Evolutionary conservation across 1,140 invertebrate genomes (phyloP), one percentile per base, ranked within the genome.

Genomic region (Geopemphigus sp.): DNA sequence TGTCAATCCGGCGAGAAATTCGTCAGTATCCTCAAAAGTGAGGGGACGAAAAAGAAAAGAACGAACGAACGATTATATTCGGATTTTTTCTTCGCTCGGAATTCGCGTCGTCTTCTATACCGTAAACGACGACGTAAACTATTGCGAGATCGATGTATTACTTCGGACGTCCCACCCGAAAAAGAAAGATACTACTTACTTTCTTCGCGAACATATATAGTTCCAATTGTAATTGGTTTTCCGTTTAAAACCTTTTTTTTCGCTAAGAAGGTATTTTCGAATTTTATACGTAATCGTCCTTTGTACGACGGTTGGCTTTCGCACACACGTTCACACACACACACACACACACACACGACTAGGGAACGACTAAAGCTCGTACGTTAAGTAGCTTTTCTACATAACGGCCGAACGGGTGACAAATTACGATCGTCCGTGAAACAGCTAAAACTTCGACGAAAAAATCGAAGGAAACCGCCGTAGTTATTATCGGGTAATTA

Each of bases 71-170:
- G 63, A 45, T 22, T 66, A 66, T 66, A 64, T 61, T 66, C 8
- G 32, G 3, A 4, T 39, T 39, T 39, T 39, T 45, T 39, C 24
- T 45, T 22, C 39, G 39, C 32, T 22, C 5, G n/a, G 14, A 47
- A 22, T 32, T 45, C 12, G n/a, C 32, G 32, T 39, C 32, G 32
- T 39, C 39, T 45, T 4, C 11, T 39, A 17, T 47, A 39, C 63
- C 32, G 39, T 66, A 45, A 66, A 66, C 45, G 39, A 45, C 45
- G 63, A 66, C 63, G n/a, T 24, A 45, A 22, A 66, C 19, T 66
- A 66, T 66, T 66, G 63, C 15, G 14, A 45, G 32, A 66, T 66
- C 45, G 63, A 66, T 66, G 45, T 66, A 66, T 66, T 66, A 66
- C 63, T 47, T 66, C 45, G 63, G 32, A 8, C 32, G 32, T 4